Evolutionary conservation across 2,797 vertebrate species (phyloP), one percentile per base, ranked within the genome.

Genomic region (Sebastes elongatus): DNA sequence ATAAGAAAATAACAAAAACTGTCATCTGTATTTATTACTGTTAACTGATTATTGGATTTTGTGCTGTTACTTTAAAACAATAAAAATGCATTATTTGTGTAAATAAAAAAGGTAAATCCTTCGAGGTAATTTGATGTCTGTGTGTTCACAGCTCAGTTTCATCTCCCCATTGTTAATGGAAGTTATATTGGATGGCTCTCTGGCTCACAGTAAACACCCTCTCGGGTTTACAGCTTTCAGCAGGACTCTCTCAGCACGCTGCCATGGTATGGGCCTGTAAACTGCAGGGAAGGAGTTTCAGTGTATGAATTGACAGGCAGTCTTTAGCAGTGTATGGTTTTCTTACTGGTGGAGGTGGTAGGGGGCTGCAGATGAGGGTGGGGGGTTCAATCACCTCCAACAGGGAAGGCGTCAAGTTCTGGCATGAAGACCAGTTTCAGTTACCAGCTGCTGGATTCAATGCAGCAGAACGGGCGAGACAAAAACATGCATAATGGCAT

Each of bases 211-310:
- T 84, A 80, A 93, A 91, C 91, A 88, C 71, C 69, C 67, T 83
- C 61, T 75, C 71, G 65, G 83, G 74, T 94, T 92, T 92, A 92
- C n/a, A 52, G 84, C 79, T 78, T 30, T 5, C 81, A 84, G 63
- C 73, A 75, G 82, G 71, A 60, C 80, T 82, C 81, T 82, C 85
- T 82, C 91, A 77, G 87, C 85, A 76, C 52, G 33, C 27, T 4
- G 32, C 71, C 69, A 30, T 46, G 59, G 13, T 63, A 30, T 11
- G 35, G 60, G 49, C 78, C 85, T 73, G 83, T 91, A 88, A 94
- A 92, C 85, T 57, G 56, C 78, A 72, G 78, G 75, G 74, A 70
- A 80, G 61, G 61, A 68, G 59, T 46, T 82, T 62, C 59, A 55
- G 35, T 53, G 62, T 32, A 85, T 32, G 77, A 78, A 85, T 14